These are phyloP conservation scores for Palythoa caribaeorum DNA, from an alignment of 92 coral and sea anemone species.

Conservation along the genomic window DNA sequence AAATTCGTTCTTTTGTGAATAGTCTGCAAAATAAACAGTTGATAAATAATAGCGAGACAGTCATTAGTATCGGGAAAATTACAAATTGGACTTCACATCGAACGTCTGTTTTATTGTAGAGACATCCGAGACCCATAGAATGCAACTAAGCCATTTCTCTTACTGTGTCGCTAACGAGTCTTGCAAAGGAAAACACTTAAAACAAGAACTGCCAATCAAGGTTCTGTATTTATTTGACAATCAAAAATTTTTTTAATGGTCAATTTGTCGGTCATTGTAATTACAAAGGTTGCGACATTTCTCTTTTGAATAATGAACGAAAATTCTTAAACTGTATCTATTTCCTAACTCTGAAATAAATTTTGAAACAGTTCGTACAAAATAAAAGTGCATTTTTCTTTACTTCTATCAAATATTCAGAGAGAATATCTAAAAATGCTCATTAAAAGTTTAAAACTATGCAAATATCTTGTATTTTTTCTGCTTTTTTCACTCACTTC, in stretches of 20 bases:
- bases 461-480: no score
- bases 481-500: no score
- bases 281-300: not conserved
- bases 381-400: no score
- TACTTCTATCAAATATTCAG: no score
- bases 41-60: not conserved
- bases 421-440: no score
- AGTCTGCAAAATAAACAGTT: not conserved
- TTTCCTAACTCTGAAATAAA: no score
- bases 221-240: not conserved
- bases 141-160: no score
- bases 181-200: not conserved
- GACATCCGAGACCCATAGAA: not conserved
- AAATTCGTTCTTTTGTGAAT: constrained; percentile 15
- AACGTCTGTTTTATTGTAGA: not conserved
- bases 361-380: no score
- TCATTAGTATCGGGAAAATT: not conserved
- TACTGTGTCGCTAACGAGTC: not conserved
- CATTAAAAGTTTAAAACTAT: no score
- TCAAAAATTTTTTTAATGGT: not conserved
- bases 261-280: not conserved
- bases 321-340: no score
- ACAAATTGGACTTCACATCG: not conserved
- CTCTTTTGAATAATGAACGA: not conserved
- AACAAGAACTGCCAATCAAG: not conserved